Evolutionary conservation across 1,140 invertebrate species (phyloP).

Genomic region (Notospermus geniculatus): DNA sequence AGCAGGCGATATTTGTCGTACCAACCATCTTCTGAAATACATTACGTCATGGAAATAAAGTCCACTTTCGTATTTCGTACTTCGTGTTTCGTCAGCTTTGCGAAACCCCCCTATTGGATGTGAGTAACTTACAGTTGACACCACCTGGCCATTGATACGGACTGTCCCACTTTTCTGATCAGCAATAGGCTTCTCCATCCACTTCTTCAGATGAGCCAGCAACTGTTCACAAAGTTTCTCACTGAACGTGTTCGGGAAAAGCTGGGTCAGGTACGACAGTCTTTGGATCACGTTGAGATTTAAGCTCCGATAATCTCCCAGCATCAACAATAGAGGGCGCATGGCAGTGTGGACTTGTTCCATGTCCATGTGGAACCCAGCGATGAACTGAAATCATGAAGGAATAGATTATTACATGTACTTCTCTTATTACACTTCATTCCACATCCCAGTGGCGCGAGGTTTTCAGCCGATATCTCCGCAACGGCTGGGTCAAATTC

Average conservation of each 20-base stretch:
- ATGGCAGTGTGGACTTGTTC: constrained; percentile 72
- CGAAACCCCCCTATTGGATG: too few relatives aligned
- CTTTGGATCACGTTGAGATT: constrained; percentile 83
- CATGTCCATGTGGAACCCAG: constrained; percentile 50
- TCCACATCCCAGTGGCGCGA: too few relatives aligned
- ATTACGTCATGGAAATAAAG: too few relatives aligned
- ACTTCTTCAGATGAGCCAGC: constrained; percentile 72
- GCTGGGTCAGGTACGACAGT: constrained; percentile 85
- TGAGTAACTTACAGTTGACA: constrained; percentile 38
- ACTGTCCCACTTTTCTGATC: constrained; percentile 63
- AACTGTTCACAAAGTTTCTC: constrained; percentile 93
- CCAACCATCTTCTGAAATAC: too few relatives aligned
- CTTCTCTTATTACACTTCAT: too few relatives aligned
- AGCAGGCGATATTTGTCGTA: too few relatives aligned
- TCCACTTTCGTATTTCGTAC: too few relatives aligned
- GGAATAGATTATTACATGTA: too few relatives aligned
- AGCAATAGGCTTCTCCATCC: constrained; percentile 77
- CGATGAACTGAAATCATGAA: constrained; percentile 43
- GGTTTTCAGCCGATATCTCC: too few relatives aligned
- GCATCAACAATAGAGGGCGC: constrained; percentile 74
- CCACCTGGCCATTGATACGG: constrained; percentile 45
- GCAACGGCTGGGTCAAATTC: too few relatives aligned
- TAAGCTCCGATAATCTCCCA: constrained; percentile 83
- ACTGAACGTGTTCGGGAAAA: constrained; percentile 94
- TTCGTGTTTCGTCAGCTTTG: too few relatives aligned